Base-by-base conservation (phyloP, 2,888 invertebrate genomes). In the Tigriopus californicus region DNA sequence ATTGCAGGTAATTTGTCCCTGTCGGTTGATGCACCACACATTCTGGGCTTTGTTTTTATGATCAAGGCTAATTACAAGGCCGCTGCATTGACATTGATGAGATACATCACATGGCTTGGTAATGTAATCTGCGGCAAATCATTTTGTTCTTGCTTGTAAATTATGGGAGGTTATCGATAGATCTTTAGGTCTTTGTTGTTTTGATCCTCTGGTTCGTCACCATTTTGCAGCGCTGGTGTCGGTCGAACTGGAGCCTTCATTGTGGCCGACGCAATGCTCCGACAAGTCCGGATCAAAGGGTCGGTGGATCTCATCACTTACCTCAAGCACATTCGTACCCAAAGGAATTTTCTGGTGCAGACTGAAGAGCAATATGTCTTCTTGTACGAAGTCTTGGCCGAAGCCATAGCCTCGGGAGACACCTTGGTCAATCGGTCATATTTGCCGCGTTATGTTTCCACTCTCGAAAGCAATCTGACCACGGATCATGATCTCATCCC, bases 281-380 rank as follows among this genome's bases (percentile, higher is more conserved):
- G 85, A 69, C 91, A 94, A 74, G 83, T 94, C 52, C 81, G 83
- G 66, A 79, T 82, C 61, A 83, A 87, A 65, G 81, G 82, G 61
- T 86, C 88, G 62, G 80, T 94, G 5, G 91, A 91, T 65, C 85
- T 94, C 0, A 86, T 83, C 68, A 92, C 89, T 52, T 97, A 94
- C 73, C 78, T 97, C 51, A 84, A 87, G 64, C 88, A 95, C 69
- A 97, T 97, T 68, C 80, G 97, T 59, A 83, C 86, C 3, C 55
- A 55, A n/a, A 41, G 55, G 6, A 55, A 41, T 33, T 41, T 41
- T 10, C 11, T 97, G 63, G 95, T 95, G 0, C 97, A 97, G 73
- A 97, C 95, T 11, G 92, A 95, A 75, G 95, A 95, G 69, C 97
- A 97, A 70, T 97, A 95, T 73, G 88, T 95, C 65, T 94, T 97